Base-by-base conservation (phyloP, 2,888 invertebrate genomes). In the Eilema griseolum region DNA sequence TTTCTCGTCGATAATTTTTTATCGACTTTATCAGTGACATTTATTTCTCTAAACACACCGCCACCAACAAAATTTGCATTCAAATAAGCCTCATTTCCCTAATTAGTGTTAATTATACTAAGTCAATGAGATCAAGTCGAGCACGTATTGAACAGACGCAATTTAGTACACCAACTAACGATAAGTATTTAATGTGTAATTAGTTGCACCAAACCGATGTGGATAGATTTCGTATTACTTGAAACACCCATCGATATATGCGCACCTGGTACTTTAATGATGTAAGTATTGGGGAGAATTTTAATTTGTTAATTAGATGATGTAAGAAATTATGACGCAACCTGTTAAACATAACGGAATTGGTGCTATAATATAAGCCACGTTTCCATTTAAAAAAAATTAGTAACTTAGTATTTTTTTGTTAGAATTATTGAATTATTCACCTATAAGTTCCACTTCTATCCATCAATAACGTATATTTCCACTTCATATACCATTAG, bases 41-140 rank as follows among this genome's bases (percentile, higher is more conserved):
- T 24, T 8, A 56, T 65, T 56, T 3, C 64, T 31, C n/a, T 5
- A 23, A 24, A 62, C 33, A 23, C 33, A 23, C 37, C 12, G 23
- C 23, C 28, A 52, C 65, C 14, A 56, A 31, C 23, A 65, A 61
- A 67, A 33, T 12, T 52, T 56, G 28, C 28, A 56, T 78, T 79
- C 69, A 76, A 77, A 83, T 75, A 70, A 69, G 68, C 71, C 75
- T 68, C 74, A 75, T 79, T 73, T 74, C 73, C 70, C 77, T 82
- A 80, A 81, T 85, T 82, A 77, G 69, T 71, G 72, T 81, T 84
- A 84, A 85, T 84, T 83, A 81, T 79, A 73, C 77, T 64, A 57
- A 76, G 77, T 76, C 62, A 70, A 63, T 72, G 73, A 78, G 75
- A 83, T 80, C 74, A 75, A 73, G 74, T 71, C 75, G 71, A 71